Conservation (phyloP, 2,113 vertebrate genomes). For the Pelusios castaneus region DNA sequence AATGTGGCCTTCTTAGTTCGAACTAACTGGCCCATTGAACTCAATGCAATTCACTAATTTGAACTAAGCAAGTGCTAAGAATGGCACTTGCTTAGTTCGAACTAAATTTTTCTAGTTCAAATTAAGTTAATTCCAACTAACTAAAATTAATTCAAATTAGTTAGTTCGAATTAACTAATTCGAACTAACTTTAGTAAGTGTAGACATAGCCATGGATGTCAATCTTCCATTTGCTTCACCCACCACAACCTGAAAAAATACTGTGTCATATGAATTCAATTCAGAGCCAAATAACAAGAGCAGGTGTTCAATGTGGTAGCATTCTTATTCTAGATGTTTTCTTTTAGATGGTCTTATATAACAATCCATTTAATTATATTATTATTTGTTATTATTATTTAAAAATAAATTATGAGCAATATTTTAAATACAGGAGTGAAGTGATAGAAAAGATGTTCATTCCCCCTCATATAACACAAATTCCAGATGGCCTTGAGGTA, state of each 20-base stretch:
- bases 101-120: no score
- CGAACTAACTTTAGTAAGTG: no score
- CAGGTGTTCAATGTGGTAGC: slow-evolving; percentile 65
- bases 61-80: no score
- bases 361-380: slow-evolving; percentile 69
- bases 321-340: slow-evolving; percentile 59
- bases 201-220: slow-evolving; percentile 16
- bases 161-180: no score
- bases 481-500: slow-evolving; percentile 75
- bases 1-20: no score
- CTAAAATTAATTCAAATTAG: no score
- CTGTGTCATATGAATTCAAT: slow-evolving; percentile 59
- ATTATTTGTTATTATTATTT: slow-evolving; percentile 69
- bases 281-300: slow-evolving; percentile 48
- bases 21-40: no score
- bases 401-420: slow-evolving; percentile 73
- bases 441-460: slow-evolving; percentile 73
- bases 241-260: slow-evolving; percentile 50
- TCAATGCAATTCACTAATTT: no score
- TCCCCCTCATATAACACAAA: slow-evolving; percentile 68
- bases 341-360: slow-evolving; percentile 59
- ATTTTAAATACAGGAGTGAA: slow-evolving; percentile 76
- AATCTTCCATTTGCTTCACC: slow-evolving; percentile 42
- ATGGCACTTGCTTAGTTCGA: no score
- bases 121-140: no score